A percentile compares a stretch with the other conserved stretches of the same genome.
These are phyloP conservation scores for Apis mellifera DNA, from an alignment of 1,140 invertebrate genomes.

Conservation along the genomic window Amel_HAv3.1 CM009934.2:7320501-7321000, in stretches of 20 bases:
- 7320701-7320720: not conserved
- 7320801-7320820: no score
- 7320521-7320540: slow-evolving; percentile 11
- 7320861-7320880: no score
- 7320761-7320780: no score
- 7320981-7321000: no score
- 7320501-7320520: slow-evolving; percentile 7
- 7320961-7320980: not conserved
- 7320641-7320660: slow-evolving; percentile 5
- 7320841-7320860: no score
- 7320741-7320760: no score
- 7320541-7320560: not conserved
- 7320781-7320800: no score
- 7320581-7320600: slow-evolving; percentile 28
- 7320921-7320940: not conserved
- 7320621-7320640: not conserved
- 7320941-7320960: not conserved
- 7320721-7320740: no score
- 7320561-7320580: not conserved
- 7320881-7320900: no score
- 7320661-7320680: not conserved
- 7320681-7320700: not conserved
- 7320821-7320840: no score
- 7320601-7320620: not conserved
- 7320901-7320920: not conserved